Evolutionary conservation across 64 coral and sea anemone species (phyloP), one percentile per base, ranked within the genome.

Genomic region (Montipora foliosa): DNA sequence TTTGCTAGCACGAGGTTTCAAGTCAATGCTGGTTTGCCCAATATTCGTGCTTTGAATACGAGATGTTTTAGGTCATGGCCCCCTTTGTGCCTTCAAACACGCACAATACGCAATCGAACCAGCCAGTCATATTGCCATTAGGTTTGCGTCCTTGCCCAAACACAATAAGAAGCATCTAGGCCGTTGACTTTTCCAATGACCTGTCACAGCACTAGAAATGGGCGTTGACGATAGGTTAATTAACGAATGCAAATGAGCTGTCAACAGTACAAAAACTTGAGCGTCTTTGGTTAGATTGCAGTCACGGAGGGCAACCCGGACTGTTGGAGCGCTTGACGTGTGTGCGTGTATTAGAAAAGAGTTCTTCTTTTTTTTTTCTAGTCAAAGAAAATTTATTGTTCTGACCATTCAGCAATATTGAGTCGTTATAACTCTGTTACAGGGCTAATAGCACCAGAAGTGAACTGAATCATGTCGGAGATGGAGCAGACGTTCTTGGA

Each of bases 121-220:
- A 71, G 47, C 82, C 82, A 86, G 82, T 86, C 49, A 86, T 86
- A 86, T 86, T 86, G 45, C 37, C 82, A 86, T 86, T 86, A 86
- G 68, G 44, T 72, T 8, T 71, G 64, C 64, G 19, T 71, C 19
- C 44, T 48, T 70, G 62, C 46, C 66, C 66, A 86, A 86, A 86
- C 71, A 86, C 71, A 86, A 86, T 86, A 51, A 5, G 82, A 86
- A 86, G 50, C 44, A 68, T 86, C 82, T 86, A 22, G 82, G 47
- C 67, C 64, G 53, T 49, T 86, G 82, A 71, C 46, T 86, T n/a
- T 15, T 84, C 67, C n/a, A 5, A 71, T 86, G 19, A 16, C 1
- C 46, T 49, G 66, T 71, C 82, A 84, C 10, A 47, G 79, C 53
- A 9, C 29, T 13, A 19, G 81, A 8, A 3, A 19, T 71, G 64